Base-by-base conservation (phyloP, 2,113 vertebrate species). In the Cheilinus undulatus region DNA sequence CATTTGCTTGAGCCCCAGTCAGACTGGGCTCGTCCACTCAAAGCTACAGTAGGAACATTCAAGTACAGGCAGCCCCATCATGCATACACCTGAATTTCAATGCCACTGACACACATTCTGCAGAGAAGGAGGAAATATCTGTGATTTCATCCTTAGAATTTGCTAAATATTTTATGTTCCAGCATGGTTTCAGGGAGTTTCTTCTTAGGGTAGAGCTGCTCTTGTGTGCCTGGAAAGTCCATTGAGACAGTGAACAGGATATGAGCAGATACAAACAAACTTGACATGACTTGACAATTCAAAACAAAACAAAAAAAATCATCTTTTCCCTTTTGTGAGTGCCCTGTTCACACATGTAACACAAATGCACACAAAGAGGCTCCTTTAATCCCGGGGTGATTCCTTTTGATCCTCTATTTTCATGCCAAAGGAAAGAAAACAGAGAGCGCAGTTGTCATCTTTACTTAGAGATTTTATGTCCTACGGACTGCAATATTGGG, bases 251-350 rank as follows among this genome's bases (percentile, higher is more conserved):
- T 38, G 56, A 80, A 71, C 51, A 32, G 40, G 66, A 75, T 49
- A 52, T 54, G 5, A 23, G 42, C 9, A 24, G 49, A 24, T 15
- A 42, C 50, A 77, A 80, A 86, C 62, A 69, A 68, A 67, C 56
- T 13, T 70, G 65, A 82, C 20, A 12, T 59, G 54, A 69, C 64
- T 43, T 57, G 69, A 68, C 73, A 74, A 51, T 67, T 26, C 62
- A 58, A 80, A 74, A 65, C 69, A 56, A 12, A 36, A 50, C 20
- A 43, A 70, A 13, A 62, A 77, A 67, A 20, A n/a, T 27, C 20
- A 57, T 68, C 40, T 28, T 46, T 71, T 24, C 40, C 67, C n/a
- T 26, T 75, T 68, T 75, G 52, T 54, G 50, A 61, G 60, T 68
- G 23, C 52, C 68, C 68, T 50, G 15, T 43, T 73, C 65, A 70